A percentile compares a stretch with the other conserved stretches of the same genome.
phyloP scores from a whole-genome alignment of 2,888 invertebrate species.

The Volucella inflata region DNA sequence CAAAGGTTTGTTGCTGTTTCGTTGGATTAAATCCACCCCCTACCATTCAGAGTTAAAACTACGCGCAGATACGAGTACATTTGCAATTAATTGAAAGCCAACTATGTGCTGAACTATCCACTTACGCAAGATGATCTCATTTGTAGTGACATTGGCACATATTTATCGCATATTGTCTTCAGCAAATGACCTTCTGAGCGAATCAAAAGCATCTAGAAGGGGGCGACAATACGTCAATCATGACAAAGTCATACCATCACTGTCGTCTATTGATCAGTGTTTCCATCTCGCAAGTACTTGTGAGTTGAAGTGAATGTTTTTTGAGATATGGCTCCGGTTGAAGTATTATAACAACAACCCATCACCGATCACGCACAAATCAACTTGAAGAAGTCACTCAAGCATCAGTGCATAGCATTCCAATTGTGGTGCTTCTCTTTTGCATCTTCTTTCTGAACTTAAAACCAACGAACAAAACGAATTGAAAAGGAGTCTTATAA shows the following conservation, averaged over 20 bases:
- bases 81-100: too few relatives aligned
- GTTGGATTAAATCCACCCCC: too few relatives aligned
- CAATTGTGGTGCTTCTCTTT: slow-evolving; percentile 43
- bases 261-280: background rate
- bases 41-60: too few relatives aligned
- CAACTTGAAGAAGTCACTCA: slow-evolving; percentile 50
- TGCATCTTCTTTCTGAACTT: slow-evolving; percentile 16
- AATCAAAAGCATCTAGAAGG: slow-evolving; percentile 58
- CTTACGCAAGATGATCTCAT: slow-evolving; percentile 45
- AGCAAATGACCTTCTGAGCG: slow-evolving; percentile 45
- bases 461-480: slow-evolving; percentile 26
- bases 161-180: slow-evolving; percentile 11
- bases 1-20: too few relatives aligned
- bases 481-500: slow-evolving; percentile 11
- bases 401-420: slow-evolving; percentile 67
- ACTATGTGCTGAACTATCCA: background rate
- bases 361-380: slow-evolving; percentile 39
- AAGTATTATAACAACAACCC: slow-evolving; percentile 27
- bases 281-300: background rate
- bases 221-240: slow-evolving; percentile 40
- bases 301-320: slow-evolving; percentile 9
- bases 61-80: too few relatives aligned
- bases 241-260: slow-evolving; percentile 14
- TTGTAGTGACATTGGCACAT: slow-evolving; percentile 41
- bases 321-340: background rate